Evolutionary conservation across 2,888 invertebrate species (phyloP), one percentile per base, ranked within the genome.

Genomic region (Hypolimnas misippus): DNA sequence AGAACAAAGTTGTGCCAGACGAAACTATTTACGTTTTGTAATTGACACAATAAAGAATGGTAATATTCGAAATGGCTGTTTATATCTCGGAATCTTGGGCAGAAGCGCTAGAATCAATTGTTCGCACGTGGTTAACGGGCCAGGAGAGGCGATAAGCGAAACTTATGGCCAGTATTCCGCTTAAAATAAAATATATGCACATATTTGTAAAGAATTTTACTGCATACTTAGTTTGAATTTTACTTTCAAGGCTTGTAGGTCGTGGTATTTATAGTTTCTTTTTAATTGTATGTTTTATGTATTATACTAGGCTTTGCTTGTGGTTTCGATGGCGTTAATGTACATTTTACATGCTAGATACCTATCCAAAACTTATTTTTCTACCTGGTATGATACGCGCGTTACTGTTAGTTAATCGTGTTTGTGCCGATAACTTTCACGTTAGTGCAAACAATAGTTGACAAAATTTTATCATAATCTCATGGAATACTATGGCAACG

Each of bases 121-220:
- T 84, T 81, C 78, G 81, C 76, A 79, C 78, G 83, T 78, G 82
- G 84, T 79, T 86, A 87, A 86, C 88, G 87, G 83, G 82, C 78
- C 81, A 82, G 77, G 81, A 78, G 71, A 76, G 78, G 79, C 87
- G 87, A 87, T 88, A 89, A 88, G 86, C 82, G 77, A 79, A 86
- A 88, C 84, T 83, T 88, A 88, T 84, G 86, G 80, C 79, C 78
- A 78, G 86, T 86, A 83, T 88, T 87, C 86, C 86, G 86, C 78
- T 78, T 79, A 71, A 76, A 79, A 83, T 84, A 82, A 62, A 67
- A 67, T 67, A 64, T 62, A 67, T 64, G 62, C 62, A 64, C 56
- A 61, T 62, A 62, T 67, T 67, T 64, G 64, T 62, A 67, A 64
- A 64, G 56, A 61, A 64, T 64, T 64, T 57, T 33, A 63, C 57